These are phyloP conservation scores for Prietella phreatophila DNA, from an alignment of 2,113 vertebrate genomes.

Conservation along the genomic window DNA sequence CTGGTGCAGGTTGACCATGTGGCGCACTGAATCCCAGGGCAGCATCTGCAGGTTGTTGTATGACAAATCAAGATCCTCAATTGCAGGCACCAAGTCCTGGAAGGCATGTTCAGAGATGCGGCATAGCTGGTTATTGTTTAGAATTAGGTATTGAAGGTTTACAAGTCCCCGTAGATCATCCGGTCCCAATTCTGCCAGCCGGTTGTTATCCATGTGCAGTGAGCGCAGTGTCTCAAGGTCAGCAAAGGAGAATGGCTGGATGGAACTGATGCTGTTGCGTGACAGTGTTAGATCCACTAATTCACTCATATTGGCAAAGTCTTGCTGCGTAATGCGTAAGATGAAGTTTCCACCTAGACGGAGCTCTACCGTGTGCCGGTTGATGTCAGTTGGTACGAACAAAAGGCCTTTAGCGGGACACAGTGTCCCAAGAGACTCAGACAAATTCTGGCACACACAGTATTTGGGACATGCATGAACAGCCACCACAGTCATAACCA, in stretches of 20 bases:
- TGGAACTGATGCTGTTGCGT: slow-evolving; percentile 90
- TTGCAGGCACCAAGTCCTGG: slow-evolving; percentile 80
- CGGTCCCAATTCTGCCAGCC: slow-evolving; percentile 81
- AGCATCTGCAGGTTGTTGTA: slow-evolving; percentile 86
- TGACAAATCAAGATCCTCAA: slow-evolving; percentile 92
- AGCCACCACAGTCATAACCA: slow-evolving; percentile 80
- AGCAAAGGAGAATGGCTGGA: slow-evolving; percentile 88
- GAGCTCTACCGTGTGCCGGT: slow-evolving; percentile 89
- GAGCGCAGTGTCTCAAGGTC: slow-evolving; percentile 91
- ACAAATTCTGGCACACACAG: slow-evolving; percentile 92
- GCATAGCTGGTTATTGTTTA: slow-evolving; percentile 92
- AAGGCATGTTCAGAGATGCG: slow-evolving; percentile 83
- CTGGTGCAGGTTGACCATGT: slow-evolving; percentile 91
- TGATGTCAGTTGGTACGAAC: slow-evolving; percentile 87
- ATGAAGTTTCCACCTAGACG: slow-evolving; percentile 93
- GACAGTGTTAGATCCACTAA: slow-evolving; percentile 92
- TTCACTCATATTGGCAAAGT: slow-evolving; percentile 94
- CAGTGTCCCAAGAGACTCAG: slow-evolving; percentile 89
- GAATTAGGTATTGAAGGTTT: slow-evolving; percentile 90
- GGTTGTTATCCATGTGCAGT: slow-evolving; percentile 89
- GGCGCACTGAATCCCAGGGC: slow-evolving; percentile 85
- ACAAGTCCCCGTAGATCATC: slow-evolving; percentile 85
- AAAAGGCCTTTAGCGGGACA: slow-evolving; percentile 93
- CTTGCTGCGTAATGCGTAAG: slow-evolving; percentile 83
- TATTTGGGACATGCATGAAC: slow-evolving; percentile 90